Base-by-base conservation (phyloP, 1,140 invertebrate genomes). In the Leptinotarsa texana region DNA sequence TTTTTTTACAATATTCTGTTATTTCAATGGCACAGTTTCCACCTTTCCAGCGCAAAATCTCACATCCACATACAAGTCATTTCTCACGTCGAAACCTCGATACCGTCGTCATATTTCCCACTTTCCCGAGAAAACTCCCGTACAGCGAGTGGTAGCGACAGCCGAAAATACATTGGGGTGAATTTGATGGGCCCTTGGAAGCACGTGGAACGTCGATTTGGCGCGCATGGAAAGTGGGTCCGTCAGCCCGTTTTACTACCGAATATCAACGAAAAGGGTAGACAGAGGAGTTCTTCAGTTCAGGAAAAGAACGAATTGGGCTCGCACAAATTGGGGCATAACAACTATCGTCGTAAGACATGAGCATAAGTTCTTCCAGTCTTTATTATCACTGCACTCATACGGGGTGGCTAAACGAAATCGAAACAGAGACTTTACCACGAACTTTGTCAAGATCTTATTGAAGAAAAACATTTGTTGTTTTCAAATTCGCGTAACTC, bases 101-200 rank as follows among this genome's bases (percentile, higher is more conserved):
- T 18, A 47, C 66, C 66, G 24, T n/a, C 66, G 66, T 68, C 66
- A 68, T 68, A 47, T 68, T 68, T 68, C 33, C 18, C 66, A 68
- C 66, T 68, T 68, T 68, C 42, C 66, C 66, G 66, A 47, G 33
- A 18, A 68, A 47, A 68, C 24, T 42, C 33, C 42, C 66, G 33
- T 42, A 42, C 24, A 18, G 33, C 66, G 33, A 68, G 33, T 68
- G 66, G 24, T 42, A 68, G 18, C 66, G 57, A 73, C 75, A 69
- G 71, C 75, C 75, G 73, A 77, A 77, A 77, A 74, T 74, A 69
- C 69, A 77, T 77, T 74, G 73, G 72, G 76, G 76, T 71, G 67
- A 74, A 69, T 74, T 74, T 74, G 57, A 77, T 69, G 76, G 69
- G 66, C 24, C 72, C 47, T 18, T 24, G 49, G 69, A 74, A 77